These are phyloP conservation scores for Anguilla rostrata DNA, from an alignment of 2,113 vertebrate genomes.

Conservation along the genomic window DNA sequence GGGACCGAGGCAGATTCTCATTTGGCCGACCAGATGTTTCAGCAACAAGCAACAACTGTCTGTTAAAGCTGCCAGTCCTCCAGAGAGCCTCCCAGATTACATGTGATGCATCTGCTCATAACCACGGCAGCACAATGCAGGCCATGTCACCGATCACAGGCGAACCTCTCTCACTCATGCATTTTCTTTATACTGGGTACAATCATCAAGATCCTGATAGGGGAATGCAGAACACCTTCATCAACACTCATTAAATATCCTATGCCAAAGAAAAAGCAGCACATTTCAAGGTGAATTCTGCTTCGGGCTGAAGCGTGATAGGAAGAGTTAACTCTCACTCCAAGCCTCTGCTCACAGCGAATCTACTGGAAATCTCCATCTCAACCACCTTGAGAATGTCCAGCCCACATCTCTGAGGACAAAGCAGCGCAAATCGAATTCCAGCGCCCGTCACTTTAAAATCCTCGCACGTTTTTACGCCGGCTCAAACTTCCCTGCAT, in stretches of 20 bases:
- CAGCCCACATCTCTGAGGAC: not conserved
- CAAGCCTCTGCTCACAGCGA: not conserved
- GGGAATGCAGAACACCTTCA: not conserved
- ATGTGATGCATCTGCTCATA: slow-evolving; percentile 44
- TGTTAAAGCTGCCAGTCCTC: slow-evolving; percentile 50
- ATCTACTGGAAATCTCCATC: not conserved
- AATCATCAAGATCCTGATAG: not conserved
- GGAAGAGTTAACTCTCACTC: not conserved
- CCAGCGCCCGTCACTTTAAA: not conserved
- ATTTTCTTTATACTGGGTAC: no score
- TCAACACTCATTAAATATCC: not conserved
- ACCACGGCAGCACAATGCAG: slow-evolving; percentile 34
- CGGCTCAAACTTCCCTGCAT: not conserved
- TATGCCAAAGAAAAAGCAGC: not conserved
- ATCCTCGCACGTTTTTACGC: not conserved
- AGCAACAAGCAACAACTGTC: slow-evolving; percentile 62
- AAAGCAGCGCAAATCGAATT: not conserved
- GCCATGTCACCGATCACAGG: not conserved
- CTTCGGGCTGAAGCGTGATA: not conserved
- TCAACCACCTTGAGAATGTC: not conserved
- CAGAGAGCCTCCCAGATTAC: slow-evolving; percentile 38
- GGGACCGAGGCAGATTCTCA: slow-evolving; percentile 47
- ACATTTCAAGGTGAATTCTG: not conserved
- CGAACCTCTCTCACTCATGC: not conserved
- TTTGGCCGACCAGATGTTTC: slow-evolving; percentile 64